Conservation (phyloP, 2,113 vertebrate genomes). For the Rynchops niger region DNA sequence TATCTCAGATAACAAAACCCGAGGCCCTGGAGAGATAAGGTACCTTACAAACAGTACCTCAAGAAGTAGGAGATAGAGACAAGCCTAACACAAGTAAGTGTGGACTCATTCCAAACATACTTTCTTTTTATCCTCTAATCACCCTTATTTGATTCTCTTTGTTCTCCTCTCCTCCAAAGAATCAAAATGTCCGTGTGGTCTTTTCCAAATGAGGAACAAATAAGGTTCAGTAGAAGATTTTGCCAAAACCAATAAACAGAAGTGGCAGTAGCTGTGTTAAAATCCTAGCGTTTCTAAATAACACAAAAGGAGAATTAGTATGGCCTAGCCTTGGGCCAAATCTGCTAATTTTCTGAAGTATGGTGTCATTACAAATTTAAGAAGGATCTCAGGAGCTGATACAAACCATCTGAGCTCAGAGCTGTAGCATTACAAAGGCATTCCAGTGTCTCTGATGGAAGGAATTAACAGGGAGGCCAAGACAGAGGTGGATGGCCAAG, state of each 20-base stretch:
- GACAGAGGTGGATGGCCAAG: not conserved
- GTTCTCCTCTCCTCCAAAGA: not conserved
- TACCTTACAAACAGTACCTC: not conserved
- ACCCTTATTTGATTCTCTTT: not conserved
- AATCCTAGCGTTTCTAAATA: not conserved
- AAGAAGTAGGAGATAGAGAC: not conserved
- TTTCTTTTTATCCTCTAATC: constrained; percentile 20
- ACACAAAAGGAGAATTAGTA: not conserved
- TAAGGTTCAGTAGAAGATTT: not conserved
- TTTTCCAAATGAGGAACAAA: not conserved
- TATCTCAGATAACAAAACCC: not conserved
- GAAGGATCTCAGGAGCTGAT: constrained; percentile 23
- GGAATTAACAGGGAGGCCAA: not conserved
- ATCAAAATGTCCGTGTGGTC: not conserved
- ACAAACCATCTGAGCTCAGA: constrained; percentile 32
- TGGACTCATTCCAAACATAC: constrained; percentile 17
- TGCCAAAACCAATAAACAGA: not conserved
- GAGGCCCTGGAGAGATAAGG: not conserved
- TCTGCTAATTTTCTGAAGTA: constrained; percentile 4
- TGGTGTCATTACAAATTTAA: not conserved
- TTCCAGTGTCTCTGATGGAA: not conserved
- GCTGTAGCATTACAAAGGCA: not conserved
- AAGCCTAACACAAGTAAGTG: not conserved
- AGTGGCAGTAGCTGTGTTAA: not conserved
- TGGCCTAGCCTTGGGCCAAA: not conserved